Conservation (phyloP, 2,888 invertebrate species). For the Germaria angustata region DNA sequence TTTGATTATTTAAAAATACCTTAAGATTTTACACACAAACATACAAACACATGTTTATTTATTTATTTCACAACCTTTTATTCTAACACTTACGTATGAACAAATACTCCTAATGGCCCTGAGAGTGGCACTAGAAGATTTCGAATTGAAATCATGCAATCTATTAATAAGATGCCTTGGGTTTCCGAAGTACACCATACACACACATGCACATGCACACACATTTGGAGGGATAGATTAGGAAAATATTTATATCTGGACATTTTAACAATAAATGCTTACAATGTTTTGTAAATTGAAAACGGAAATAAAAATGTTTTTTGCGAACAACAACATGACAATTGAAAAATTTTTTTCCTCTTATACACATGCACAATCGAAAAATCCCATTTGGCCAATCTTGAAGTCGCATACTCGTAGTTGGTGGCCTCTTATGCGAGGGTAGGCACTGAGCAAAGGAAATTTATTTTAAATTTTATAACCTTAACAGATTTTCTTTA, state of each 20-base stretch:
- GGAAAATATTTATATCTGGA: conserved; percentile 40
- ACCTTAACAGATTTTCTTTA: too few relatives aligned
- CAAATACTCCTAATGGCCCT: not conserved
- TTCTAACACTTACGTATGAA: not conserved
- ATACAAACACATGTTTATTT: not conserved
- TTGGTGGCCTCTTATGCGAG: conserved; percentile 11
- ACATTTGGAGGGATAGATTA: conserved; percentile 6
- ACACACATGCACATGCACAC: not conserved
- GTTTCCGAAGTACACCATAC: not conserved
- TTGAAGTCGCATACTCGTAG: conserved; percentile 4
- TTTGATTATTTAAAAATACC: conserved; percentile 24
- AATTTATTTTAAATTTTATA: too few relatives aligned
- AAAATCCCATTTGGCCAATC: conserved; percentile 7
- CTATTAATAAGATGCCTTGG: conserved; percentile 29
- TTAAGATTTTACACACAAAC: not conserved
- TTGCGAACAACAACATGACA: conserved; percentile 27
- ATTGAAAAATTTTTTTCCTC: not conserved
- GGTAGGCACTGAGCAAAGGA: not conserved
- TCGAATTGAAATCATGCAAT: conserved; percentile 28
- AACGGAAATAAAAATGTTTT: conserved; percentile 68
- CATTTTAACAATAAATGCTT: conserved; percentile 63
- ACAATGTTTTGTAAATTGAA: conserved; percentile 70
- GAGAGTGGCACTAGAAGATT: conserved; percentile 1
- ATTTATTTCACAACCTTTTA: not conserved
- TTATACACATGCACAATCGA: not conserved